Base-by-base conservation (phyloP, 2,797 vertebrate species). In the Leptoclinus maculatus region DNA sequence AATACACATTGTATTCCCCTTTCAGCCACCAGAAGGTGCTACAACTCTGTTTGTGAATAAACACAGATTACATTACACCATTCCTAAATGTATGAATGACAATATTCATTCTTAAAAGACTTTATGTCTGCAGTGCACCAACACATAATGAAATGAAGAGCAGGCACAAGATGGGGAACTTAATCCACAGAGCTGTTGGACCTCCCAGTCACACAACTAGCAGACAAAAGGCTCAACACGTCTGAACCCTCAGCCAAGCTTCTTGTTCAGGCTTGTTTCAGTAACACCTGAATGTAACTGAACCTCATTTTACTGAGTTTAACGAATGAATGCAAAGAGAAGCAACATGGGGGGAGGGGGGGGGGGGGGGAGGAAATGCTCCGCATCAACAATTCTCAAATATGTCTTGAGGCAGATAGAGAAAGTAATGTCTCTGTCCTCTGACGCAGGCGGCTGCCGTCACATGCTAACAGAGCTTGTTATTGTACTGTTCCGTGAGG, bases 191-290 rank as follows among this genome's bases (percentile, higher is more conserved):
- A 71, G 7, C 54, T 38, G 51, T 11, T 53, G 32, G 39, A 64
- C 6, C 21, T 78, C 36, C 47, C 34, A 56, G 56, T 66, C 38
- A 59, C 36, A 66, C 19, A 58, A 71, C 16, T 16, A 45, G 45
- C 57, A 60, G 47, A 53, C 64, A 70, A 67, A 76, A n/a, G 62
- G 51, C 66, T 66, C 25, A 63, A 9, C 53, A 57, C 39, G 57
- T 36, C 16, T 49, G 47, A 79, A 32, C 2, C 29, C 19, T 65
- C 23, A 74, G 47, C 73, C 71, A 68, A 43, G 6, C 29, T 62
- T 59, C 88, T 29, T 90, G 90, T 85, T 68, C 19, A 66, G 81
- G 76, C 91, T 80, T 81, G 91, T 80, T 80, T 79, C 58, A 56
- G 17, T 73, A 45, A 62, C 27, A 68, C 36, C 60, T 53, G 1